Evolutionary conservation across 1,140 invertebrate genomes (phyloP).

Genomic region (Orchesella cincta): DNA sequence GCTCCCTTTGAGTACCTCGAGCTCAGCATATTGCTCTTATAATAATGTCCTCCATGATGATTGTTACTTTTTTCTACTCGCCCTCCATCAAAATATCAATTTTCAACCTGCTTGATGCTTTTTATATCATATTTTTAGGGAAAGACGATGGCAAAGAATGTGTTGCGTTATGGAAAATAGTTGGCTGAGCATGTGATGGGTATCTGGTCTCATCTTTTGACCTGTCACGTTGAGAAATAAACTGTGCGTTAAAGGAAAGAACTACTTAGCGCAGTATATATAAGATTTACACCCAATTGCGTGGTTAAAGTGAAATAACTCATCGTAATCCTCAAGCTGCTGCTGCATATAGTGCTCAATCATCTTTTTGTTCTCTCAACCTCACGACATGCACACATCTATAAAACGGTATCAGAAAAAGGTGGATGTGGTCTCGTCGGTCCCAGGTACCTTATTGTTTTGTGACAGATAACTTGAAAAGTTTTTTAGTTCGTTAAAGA

Average conservation of each 20-base stretch:
- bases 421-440: background rate
- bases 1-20: too few species aligned
- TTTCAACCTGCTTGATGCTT: conserved; percentile 15
- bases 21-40: too few species aligned
- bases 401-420: too few species aligned
- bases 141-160: background rate
- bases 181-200: too few species aligned
- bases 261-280: too few species aligned
- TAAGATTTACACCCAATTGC: too few species aligned
- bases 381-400: background rate
- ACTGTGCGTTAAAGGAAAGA: too few species aligned
- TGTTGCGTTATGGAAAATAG: background rate
- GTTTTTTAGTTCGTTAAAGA: conserved; percentile 29
- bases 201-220: conserved; percentile 22
- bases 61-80: conserved; percentile 24
- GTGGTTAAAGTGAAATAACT: too few species aligned
- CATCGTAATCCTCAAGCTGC: too few species aligned
- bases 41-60: background rate
- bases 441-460: conserved; percentile 26
- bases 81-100: conserved; percentile 26
- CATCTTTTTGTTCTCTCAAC: conserved; percentile 9
- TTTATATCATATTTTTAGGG: background rate
- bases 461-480: conserved; percentile 27
- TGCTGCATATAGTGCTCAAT: conserved; percentile 23
- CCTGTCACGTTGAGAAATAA: conserved; percentile 19